Evolutionary conservation across 2,797 vertebrate genomes (phyloP).

Genomic region (Enteromius thamalakanensis): DNA sequence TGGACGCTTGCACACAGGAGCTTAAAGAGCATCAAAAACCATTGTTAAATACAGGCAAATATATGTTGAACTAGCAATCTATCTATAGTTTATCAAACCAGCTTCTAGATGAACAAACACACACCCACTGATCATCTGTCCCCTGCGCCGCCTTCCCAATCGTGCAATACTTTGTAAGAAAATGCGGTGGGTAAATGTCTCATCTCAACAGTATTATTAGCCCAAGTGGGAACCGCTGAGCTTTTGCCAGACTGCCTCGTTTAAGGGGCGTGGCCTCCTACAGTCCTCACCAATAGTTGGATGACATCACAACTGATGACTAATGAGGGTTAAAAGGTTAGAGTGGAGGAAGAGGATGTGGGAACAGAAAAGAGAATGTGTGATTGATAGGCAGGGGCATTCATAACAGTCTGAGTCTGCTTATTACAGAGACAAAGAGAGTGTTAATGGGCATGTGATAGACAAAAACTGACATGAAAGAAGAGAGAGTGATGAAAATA

Average conservation of each 20-base stretch:
- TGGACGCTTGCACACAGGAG: neutral
- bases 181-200: constrained; percentile 11
- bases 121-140: constrained; percentile 30
- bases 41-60: constrained; percentile 4
- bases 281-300: neutral
- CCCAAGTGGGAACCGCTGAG: constrained; percentile 24
- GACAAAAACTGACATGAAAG: neutral
- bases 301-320: constrained; percentile 32
- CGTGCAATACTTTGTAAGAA: neutral
- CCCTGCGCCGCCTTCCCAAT: neutral
- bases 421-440: constrained; percentile 20
- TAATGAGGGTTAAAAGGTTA: constrained; percentile 2
- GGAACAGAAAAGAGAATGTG: constrained; percentile 7
- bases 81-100: constrained; percentile 22
- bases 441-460: neutral
- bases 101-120: constrained; percentile 23
- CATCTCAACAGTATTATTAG: constrained; percentile 23
- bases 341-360: constrained; percentile 1
- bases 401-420: constrained; percentile 21
- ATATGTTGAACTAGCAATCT: neutral
- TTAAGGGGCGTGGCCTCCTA: constrained; percentile 6
- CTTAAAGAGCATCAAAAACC: constrained; percentile 7
- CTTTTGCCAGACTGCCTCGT: constrained; percentile 21
- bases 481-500: neutral
- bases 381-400: constrained; percentile 13